Evolutionary conservation across 1,140 invertebrate species (phyloP).

Genomic region (Eupeodes corollae): DNA sequence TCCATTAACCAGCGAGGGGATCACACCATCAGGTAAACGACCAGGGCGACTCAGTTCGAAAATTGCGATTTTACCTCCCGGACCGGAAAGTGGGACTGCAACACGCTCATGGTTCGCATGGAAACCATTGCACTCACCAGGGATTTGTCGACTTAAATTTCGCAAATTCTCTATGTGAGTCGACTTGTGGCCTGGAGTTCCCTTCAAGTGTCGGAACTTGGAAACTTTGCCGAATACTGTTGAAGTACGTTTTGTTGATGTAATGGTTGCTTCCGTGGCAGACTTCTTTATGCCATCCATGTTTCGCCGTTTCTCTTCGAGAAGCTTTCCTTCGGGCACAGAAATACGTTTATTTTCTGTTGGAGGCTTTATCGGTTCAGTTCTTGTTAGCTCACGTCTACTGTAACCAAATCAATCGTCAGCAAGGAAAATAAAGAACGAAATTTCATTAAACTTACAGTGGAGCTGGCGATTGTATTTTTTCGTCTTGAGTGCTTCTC

Average conservation of each 20-base stretch:
- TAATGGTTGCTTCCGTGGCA: constrained; percentile 47
- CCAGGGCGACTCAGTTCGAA: constrained; percentile 72
- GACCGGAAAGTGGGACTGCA: constrained; percentile 75
- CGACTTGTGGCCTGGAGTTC: constrained; percentile 77
- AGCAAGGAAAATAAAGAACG: too few relatives aligned
- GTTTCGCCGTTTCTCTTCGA: constrained; percentile 25
- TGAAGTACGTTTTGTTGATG: constrained; percentile 62
- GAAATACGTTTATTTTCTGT: constrained; percentile 28
- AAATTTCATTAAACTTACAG: constrained; percentile 37
- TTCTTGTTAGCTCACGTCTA: constrained; percentile 28
- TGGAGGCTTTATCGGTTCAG: constrained; percentile 22
- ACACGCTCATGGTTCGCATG: constrained; percentile 76
- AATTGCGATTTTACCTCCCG: constrained; percentile 80
- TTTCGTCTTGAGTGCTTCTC: constrained; percentile 49
- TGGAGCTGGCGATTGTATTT: constrained; percentile 57
- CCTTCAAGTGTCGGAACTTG: constrained; percentile 87
- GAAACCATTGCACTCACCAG: constrained; percentile 88
- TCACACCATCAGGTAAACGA: constrained; percentile 60
- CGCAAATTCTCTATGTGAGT: constrained; percentile 85
- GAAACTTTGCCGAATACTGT: constrained; percentile 82
- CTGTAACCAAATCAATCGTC: constrained; percentile 5
- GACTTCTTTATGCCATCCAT: constrained; percentile 23
- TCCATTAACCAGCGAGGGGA: constrained; percentile 77
- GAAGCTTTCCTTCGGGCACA: constrained; percentile 27
- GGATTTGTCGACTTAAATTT: constrained; percentile 80